These are phyloP conservation scores for Progne subis DNA, from an alignment of 2,113 vertebrate genomes.

Conservation along the genomic window DNA sequence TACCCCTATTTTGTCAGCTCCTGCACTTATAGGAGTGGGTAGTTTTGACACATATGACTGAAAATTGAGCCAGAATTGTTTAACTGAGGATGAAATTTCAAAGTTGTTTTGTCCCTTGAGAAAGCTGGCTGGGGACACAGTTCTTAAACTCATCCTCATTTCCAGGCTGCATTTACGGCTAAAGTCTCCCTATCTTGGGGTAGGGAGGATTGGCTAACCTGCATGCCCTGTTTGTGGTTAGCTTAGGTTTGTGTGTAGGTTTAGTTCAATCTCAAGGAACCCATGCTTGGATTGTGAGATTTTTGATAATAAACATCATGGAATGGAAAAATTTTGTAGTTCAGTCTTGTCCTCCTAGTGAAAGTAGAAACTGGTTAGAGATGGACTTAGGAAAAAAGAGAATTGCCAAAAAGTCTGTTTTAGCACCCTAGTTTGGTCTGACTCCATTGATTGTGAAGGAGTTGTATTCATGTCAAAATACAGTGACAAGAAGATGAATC, in stretches of 20 bases:
- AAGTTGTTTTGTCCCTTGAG: not conserved
- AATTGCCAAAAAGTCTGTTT: not conserved
- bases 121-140: not conserved
- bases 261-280: not conserved
- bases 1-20: not conserved
- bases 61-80: not conserved
- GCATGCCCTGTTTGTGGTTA: not conserved
- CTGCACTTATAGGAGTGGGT: not conserved
- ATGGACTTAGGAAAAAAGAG: not conserved
- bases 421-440: not conserved
- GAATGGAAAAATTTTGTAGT: not conserved
- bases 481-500: not conserved
- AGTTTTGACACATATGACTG: not conserved
- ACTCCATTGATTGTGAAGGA: not conserved
- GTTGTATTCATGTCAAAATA: not conserved
- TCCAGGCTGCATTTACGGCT: not conserved
- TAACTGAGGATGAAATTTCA: not conserved
- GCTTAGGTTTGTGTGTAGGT: not conserved
- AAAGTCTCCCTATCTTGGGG: not conserved
- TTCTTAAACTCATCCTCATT: not conserved
- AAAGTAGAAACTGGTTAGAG: not conserved
- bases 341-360: not conserved
- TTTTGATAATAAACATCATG: not conserved
- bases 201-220: not conserved
- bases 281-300: not conserved